Evolutionary conservation across 2,888 invertebrate genomes (phyloP), one percentile per base, ranked within the genome.

Genomic region (Phyllotreta cruciferae): DNA sequence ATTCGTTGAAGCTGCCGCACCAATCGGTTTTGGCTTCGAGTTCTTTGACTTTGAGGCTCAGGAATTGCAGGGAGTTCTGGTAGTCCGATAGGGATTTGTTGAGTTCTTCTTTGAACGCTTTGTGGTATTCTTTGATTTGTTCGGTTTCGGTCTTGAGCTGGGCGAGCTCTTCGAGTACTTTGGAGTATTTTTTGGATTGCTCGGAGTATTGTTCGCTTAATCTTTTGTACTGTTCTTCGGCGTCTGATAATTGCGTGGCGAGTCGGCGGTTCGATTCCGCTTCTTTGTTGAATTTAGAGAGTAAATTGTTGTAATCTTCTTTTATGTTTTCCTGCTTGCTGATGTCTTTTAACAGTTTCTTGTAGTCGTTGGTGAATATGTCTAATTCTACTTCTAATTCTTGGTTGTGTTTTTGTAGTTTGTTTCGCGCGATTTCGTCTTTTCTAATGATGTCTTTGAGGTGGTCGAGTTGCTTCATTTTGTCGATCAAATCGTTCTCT

Each of bases 401-500:
- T 42, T 63, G 54, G 55, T 63, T 64, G 10, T 64, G 50, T 6
- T 42, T 42, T 64, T 63, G 66, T 56, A 68, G 58, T 7, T 47
- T 61, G 42, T 64, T 66, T 60, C 64, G 66, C 0, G 62, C 58
- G 6, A 47, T 53, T 6, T 56, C 56, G 35, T 64, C 64, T 9
- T 39, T 56, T 50, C 56, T 64, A 6, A 68, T 42, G 13, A 56
- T 41, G 11, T 68, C 61, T 49, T 63, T 64, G 13, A 71, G 34
- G 2, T 66, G 53, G 5, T 62, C 50, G 9, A 69, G 55, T 57
- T 68, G 68, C 1, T 44, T 49, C 5, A 64, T 53, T 55, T 68
- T 71, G 10, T 50, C 45, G 7, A 58, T 56, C n/a, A 69, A 42
- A 34, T 69, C 64, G n/a, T 62, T 42, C 13, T 70, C 56, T 36